Evolutionary conservation across 2,888 invertebrate species (phyloP), one percentile per base, ranked within the genome.

Genomic region (Crioceris asparagi): DNA sequence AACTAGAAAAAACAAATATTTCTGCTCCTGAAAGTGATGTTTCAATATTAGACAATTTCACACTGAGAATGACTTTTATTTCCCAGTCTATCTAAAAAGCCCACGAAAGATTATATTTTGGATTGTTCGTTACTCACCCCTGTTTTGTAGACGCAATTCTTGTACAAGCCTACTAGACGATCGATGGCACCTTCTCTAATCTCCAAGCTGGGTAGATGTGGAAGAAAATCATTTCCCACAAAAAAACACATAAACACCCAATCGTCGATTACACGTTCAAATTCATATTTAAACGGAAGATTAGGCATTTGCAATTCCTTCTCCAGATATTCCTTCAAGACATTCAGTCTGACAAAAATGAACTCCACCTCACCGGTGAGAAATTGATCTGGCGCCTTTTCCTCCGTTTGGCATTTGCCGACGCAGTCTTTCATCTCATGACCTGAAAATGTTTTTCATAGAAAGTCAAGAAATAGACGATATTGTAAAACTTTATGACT

Each of bases 221-320:
- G 98, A 52, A 98, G 65, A 61, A 98, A 98, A 67, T 98, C 98
- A 60, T 98, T 98, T 32, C 98, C 98, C 35, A 97, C 96, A 66
- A 98, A 98, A 70, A 99, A 98, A 61, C 98, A 98, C 92, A 98
- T 94, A 56, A 81, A 81, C 4, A 83, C 97, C 97, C 97, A 99
- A 66, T 99, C 98, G 59, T 98, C 98, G 11, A 99, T 63, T 0
- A 83, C 92, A 38, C 97, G 69, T 55, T 98, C 98, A 62, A 98
- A 88, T 59, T 93, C 90, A 62, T 91, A 97, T 33, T 75, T 69
- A 64, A 98, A 97, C 3, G 96, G 93, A 25, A 97, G 71, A 63
- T 87, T 86, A 0, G 84, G 84, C 91, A 97, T 96, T 50, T 67
- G 62, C 36, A 97, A 69, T 48, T 97, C 96, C 55, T 75, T 76